Evolutionary conservation across 1,140 invertebrate species (phyloP).

Genomic region (Philotrypesis tridentata): DNA sequence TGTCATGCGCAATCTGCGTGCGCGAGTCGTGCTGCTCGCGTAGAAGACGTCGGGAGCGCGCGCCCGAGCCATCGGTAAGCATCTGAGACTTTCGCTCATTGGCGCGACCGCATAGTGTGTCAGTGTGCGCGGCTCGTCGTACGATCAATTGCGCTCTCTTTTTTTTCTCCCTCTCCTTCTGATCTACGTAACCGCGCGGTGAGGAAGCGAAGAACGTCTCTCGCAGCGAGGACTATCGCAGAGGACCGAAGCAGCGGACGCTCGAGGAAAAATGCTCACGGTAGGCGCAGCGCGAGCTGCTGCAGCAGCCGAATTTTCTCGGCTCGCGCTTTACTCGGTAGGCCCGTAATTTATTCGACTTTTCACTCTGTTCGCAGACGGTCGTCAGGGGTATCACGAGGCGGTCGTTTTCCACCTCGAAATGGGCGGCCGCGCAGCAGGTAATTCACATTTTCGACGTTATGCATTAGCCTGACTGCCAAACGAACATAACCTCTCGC

Average conservation of each 20-base stretch:
- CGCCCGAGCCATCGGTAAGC: neutral
- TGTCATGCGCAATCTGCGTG: neutral
- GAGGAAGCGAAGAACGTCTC: neutral
- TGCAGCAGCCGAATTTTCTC: neutral
- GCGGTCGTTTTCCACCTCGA: constrained; percentile 77
- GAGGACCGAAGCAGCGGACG: neutral
- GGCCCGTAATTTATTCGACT: neutral
- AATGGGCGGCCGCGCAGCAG: constrained; percentile 75
- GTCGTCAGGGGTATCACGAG: constrained; percentile 62
- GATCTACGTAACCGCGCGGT: constrained; percentile 2
- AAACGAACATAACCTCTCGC: neutral
- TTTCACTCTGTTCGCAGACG: constrained; percentile 60
- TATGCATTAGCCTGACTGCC: neutral
- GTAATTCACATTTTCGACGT: constrained; percentile 50
- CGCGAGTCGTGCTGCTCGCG: neutral
- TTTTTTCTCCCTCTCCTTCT: neutral
- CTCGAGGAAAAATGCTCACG: constrained; percentile 25
- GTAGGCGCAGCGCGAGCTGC: constrained; percentile 6
- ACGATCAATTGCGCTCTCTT: neutral
- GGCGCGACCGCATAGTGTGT: neutral
- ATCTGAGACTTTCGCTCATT: neutral
- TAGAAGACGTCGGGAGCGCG: neutral
- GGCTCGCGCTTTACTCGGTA: neutral
- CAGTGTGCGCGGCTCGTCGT: neutral
- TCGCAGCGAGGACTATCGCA: neutral